These are phyloP conservation scores for Hyles euphorbiae DNA, from an alignment of 1,140 invertebrate genomes.

Conservation along the genomic window DNA sequence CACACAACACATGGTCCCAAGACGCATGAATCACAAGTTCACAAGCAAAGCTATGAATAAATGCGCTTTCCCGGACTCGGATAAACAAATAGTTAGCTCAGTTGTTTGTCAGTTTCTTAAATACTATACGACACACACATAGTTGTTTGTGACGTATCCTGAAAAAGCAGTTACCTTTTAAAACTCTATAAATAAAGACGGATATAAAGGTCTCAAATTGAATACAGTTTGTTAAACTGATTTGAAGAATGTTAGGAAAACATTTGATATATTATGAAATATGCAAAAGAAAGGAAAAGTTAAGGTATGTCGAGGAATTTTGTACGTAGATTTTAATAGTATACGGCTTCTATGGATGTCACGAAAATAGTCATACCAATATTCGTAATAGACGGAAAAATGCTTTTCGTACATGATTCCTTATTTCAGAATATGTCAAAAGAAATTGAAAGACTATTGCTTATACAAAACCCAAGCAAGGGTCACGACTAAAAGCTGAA, in stretches of 20 bases:
- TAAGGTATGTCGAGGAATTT: too few relatives aligned
- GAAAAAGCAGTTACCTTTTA: too few relatives aligned
- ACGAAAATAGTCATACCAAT: neutral
- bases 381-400: neutral
- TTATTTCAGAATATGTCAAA: neutral
- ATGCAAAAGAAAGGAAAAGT: too few relatives aligned
- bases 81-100: slow-evolving; percentile 12
- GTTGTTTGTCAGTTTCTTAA: slow-evolving; percentile 5
- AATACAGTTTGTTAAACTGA: too few relatives aligned
- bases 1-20: slow-evolving; percentile 1
- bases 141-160: too few relatives aligned
- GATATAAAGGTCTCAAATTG: too few relatives aligned
- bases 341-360: too few relatives aligned
- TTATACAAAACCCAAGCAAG: slow-evolving; percentile 11
- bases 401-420: neutral
- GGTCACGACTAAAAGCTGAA: slow-evolving; percentile 21
- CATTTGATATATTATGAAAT: too few relatives aligned
- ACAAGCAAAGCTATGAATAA: slow-evolving; percentile 16
- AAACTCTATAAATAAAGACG: too few relatives aligned
- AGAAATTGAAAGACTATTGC: neutral
- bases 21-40: slow-evolving; percentile 14
- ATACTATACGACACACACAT: neutral
- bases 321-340: too few relatives aligned
- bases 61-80: slow-evolving; percentile 9
- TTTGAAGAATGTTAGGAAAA: too few relatives aligned